A percentile compares a stretch with the other conserved stretches of the same genome.
Evolutionary conservation across 64 coral and sea anemone species (phyloP).

Genomic region (Montipora foliosa): DNA sequence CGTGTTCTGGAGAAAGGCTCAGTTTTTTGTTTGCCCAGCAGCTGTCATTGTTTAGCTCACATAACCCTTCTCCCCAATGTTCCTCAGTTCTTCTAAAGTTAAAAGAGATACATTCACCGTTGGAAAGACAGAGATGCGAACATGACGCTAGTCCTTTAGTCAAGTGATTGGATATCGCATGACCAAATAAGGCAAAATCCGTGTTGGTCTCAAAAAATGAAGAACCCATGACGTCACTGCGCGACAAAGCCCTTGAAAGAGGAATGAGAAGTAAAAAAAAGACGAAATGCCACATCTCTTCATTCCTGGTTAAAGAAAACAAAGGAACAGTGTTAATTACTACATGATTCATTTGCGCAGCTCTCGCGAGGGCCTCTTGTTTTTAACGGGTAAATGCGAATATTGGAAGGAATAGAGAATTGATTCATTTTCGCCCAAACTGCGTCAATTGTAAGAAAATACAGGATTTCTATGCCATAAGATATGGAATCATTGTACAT

Average conservation of each 20-base stretch:
- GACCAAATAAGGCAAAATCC: slow-evolving; percentile 17
- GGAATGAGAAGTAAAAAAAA: not conserved
- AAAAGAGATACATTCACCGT: slow-evolving; percentile 36
- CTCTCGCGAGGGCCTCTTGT: too few species aligned
- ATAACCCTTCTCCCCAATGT: slow-evolving; percentile 4
- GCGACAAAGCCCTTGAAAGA: slow-evolving; percentile 10
- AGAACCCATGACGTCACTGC: not conserved
- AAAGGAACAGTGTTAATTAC: not conserved
- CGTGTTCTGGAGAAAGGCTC: not conserved
- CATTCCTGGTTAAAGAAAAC: not conserved
- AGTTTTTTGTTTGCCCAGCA: not conserved
- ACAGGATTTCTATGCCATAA: not conserved
- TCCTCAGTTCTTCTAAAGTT: slow-evolving; percentile 24
- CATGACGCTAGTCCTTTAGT: slow-evolving; percentile 21
- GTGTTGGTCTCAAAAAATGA: slow-evolving; percentile 20
- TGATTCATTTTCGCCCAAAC: too few species aligned
- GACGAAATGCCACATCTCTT: not conserved
- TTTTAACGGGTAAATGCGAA: too few species aligned
- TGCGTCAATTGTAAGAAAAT: too few species aligned
- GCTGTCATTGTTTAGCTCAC: slow-evolving; percentile 40
- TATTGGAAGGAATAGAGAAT: too few species aligned
- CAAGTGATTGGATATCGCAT: slow-evolving; percentile 41
- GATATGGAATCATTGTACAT: not conserved
- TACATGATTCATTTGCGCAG: too few species aligned
- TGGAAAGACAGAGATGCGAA: slow-evolving; percentile 45